Percentiles rank a stretch among this genome's conserved stretches.
These are phyloP conservation scores for Meda fulgida DNA, from an alignment of 2,797 vertebrate species.

Conservation along the genomic window DNA sequence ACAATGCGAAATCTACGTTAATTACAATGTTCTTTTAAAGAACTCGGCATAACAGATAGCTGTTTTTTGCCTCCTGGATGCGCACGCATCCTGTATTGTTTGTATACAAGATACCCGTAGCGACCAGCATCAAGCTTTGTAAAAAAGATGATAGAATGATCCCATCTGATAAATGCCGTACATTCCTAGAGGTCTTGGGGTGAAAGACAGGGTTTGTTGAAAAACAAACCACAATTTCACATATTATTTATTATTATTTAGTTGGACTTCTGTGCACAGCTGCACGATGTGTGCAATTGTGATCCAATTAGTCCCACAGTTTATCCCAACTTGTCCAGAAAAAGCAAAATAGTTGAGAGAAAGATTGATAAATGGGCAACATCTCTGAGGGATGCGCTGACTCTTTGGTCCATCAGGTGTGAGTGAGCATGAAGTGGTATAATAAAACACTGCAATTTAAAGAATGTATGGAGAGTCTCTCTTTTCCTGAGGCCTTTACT, in stretches of 20 bases:
- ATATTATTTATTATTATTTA: too few species aligned
- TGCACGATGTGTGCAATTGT: neutral
- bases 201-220: neutral
- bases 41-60: too few species aligned
- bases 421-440: slow-evolving; percentile 4
- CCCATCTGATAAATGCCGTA: neutral
- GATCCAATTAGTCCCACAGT: neutral
- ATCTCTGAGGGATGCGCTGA: neutral
- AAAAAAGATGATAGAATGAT: neutral
- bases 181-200: neutral
- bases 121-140: neutral
- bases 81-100: too few species aligned
- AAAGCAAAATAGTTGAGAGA: neutral
- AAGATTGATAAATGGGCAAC: neutral
- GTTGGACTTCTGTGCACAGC: neutral
- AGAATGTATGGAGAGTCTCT: slow-evolving; percentile 57
- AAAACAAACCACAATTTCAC: neutral
- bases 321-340: neutral
- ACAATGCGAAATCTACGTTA: too few species aligned
- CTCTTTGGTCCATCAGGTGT: neutral
- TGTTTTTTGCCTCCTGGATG: too few species aligned
- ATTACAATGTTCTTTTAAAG: too few species aligned
- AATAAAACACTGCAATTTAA: slow-evolving; percentile 45
- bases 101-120: too few species aligned
- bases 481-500: slow-evolving; percentile 54